These are phyloP conservation scores for Ibidorhyncha struthersii DNA, from an alignment of 2,113 vertebrate species.

Conservation along the genomic window DNA sequence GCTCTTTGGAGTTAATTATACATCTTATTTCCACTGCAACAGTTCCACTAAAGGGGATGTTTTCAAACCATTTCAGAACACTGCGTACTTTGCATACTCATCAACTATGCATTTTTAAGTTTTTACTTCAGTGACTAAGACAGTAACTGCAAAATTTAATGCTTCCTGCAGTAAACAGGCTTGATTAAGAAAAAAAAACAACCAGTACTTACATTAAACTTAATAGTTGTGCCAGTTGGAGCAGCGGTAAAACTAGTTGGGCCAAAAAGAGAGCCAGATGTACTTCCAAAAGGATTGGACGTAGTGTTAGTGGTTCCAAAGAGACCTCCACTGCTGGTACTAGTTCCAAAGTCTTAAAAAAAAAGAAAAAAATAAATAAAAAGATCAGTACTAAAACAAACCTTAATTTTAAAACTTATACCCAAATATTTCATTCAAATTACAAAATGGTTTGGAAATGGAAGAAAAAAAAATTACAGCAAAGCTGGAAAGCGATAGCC, in stretches of 20 bases:
- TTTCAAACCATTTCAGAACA: background rate
- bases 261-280: conserved; percentile 88
- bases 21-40: too few species aligned
- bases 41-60: too few species aligned
- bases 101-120: background rate
- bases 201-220: conserved; percentile 88
- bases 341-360: conserved; percentile 88
- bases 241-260: conserved; percentile 85
- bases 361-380: background rate
- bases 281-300: conserved; percentile 91
- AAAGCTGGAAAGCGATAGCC: background rate
- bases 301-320: conserved; percentile 92
- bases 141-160: fast-evolving
- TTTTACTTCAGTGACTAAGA: background rate
- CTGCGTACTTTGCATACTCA: background rate
- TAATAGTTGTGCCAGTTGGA: conserved; percentile 91
- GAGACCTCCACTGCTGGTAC: conserved; percentile 89
- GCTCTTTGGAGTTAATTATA: background rate
- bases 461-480: background rate
- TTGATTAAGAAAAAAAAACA: background rate
- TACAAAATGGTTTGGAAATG: background rate
- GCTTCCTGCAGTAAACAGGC: fast-evolving
- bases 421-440: background rate
- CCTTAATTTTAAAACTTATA: background rate
- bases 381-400: background rate